These are phyloP conservation scores for Pelobates cultripes DNA, from an alignment of 2,797 vertebrate genomes.

Conservation along the genomic window DNA sequence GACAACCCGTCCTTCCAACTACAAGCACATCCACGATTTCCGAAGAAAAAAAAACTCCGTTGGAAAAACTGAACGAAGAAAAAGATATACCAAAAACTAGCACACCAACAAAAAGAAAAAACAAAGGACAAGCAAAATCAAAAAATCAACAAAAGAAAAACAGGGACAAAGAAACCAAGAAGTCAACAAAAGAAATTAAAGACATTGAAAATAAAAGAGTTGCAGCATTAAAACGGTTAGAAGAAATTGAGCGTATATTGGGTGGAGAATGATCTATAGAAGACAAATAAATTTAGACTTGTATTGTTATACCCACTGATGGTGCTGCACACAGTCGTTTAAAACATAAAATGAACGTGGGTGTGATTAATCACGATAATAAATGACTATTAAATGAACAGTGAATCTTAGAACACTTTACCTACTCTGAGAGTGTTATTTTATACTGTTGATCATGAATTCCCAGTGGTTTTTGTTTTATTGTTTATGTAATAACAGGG, in stretches of 20 bases:
- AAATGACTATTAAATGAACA: constrained; percentile 21
- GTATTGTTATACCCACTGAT: constrained; percentile 12
- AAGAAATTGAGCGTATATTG: constrained; percentile 97
- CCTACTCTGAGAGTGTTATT: constrained; percentile 5
- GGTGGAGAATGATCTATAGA: constrained; percentile 85
- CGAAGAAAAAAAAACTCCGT: constrained; percentile 61
- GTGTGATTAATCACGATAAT: constrained; percentile 3
- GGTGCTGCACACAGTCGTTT: constrained; percentile 12
- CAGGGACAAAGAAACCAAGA: constrained; percentile 77
- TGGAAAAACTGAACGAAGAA: constrained; percentile 67
- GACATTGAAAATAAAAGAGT: constrained; percentile 96
- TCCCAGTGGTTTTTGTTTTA: too few species aligned
- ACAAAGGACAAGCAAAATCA: constrained; percentile 70
- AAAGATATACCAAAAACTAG: constrained; percentile 79
- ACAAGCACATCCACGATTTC: constrained; percentile 55
- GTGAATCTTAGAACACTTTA: constrained; percentile 18
- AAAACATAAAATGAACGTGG: constrained; percentile 1
- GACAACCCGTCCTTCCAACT: constrained; percentile 68
- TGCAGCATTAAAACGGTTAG: constrained; percentile 94
- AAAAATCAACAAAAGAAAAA: constrained; percentile 72
- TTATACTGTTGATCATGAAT: background rate
- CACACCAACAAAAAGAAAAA: constrained; percentile 64
- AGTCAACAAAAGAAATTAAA: constrained; percentile 89
- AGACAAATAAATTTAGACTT: constrained; percentile 16
- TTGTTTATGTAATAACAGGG: too few species aligned